Evolutionary conservation across 64 coral and sea anemone genomes (phyloP).

Genomic region (Actinia equina): DNA sequence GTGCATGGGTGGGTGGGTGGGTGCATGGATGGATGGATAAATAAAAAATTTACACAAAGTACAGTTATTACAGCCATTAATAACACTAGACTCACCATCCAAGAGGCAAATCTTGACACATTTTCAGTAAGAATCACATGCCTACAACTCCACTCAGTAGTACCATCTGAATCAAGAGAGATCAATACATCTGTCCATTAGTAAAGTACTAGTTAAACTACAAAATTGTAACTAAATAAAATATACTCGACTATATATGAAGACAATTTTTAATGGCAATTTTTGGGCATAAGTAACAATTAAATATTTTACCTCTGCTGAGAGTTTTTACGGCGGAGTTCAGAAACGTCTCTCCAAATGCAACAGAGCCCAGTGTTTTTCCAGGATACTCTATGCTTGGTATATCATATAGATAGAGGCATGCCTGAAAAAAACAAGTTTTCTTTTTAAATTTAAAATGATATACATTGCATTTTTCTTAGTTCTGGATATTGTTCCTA

Average conservation of each 20-base stretch:
- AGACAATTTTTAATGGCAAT: too few relatives aligned
- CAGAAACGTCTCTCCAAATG: slow-evolving; percentile 65
- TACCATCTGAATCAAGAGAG: slow-evolving; percentile 13
- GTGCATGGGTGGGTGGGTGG: too few relatives aligned
- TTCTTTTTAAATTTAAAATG: not conserved
- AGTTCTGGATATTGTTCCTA: too few relatives aligned
- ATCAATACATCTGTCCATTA: not conserved
- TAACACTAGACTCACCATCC: slow-evolving; percentile 19
- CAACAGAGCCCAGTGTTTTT: slow-evolving; percentile 32
- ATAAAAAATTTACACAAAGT: too few relatives aligned
- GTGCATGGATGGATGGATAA: too few relatives aligned
- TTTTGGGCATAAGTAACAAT: too few relatives aligned
- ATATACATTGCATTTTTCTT: too few relatives aligned
- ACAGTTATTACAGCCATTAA: not conserved
- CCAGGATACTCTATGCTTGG: slow-evolving; percentile 60
- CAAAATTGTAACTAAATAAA: too few relatives aligned
- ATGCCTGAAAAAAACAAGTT: slow-evolving; percentile 9
- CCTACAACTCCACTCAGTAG: slow-evolving; percentile 21
- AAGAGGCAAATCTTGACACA: slow-evolving; percentile 45
- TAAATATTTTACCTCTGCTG: slow-evolving; percentile 16
- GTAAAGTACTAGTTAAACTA: too few relatives aligned
- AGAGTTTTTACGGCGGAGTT: slow-evolving; percentile 31
- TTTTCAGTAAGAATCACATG: slow-evolving; percentile 53
- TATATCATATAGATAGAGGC: slow-evolving; percentile 52
- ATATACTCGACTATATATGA: too few relatives aligned